Percentiles rank a stretch among this genome's conserved stretches.
These are phyloP conservation scores for Orchesellides sinensis DNA, from an alignment of 2,888 invertebrate species.

Conservation along the genomic window DNA sequence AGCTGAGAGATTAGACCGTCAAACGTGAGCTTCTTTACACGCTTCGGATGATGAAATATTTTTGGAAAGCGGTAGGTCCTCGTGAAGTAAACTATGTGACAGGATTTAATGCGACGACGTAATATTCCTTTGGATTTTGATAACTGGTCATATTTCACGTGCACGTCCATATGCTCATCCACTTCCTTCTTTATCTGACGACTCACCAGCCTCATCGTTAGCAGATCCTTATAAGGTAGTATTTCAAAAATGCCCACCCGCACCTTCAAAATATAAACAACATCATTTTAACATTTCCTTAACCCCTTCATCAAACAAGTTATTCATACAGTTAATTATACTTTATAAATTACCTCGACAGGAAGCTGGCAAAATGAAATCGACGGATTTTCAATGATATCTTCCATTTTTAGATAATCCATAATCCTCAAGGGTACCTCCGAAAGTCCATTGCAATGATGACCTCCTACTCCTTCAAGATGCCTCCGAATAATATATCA, in stretches of 20 bases:
- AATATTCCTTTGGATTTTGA: conserved; percentile 56
- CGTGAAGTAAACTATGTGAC: conserved; percentile 60
- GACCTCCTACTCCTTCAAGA: too few relatives aligned
- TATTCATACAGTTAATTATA: too few relatives aligned
- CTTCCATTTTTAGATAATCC: too few relatives aligned
- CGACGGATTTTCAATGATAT: neutral
- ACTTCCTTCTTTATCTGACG: conserved; percentile 63
- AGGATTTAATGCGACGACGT: conserved; percentile 55
- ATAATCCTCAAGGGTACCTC: too few relatives aligned
- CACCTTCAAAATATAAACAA: conserved; percentile 46
- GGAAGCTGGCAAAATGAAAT: neutral
- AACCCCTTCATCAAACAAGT: too few relatives aligned
- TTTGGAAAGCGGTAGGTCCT: neutral
- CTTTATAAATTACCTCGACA: neutral
- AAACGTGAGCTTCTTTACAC: conserved; percentile 67
- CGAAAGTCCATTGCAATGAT: too few relatives aligned
- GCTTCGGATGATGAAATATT: conserved; percentile 50
- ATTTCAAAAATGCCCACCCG: conserved; percentile 61
- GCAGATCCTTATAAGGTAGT: conserved; percentile 51
- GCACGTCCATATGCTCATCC: conserved; percentile 68
- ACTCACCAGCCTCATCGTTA: conserved; percentile 58
- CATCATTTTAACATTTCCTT: too few relatives aligned
- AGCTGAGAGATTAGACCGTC: conserved; percentile 61
- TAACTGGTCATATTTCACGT: conserved; percentile 67
- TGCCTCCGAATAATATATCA: too few relatives aligned